phyloP scores from a whole-genome alignment of 2,797 vertebrate species.

The Crocodylus rhombifer region DNA sequence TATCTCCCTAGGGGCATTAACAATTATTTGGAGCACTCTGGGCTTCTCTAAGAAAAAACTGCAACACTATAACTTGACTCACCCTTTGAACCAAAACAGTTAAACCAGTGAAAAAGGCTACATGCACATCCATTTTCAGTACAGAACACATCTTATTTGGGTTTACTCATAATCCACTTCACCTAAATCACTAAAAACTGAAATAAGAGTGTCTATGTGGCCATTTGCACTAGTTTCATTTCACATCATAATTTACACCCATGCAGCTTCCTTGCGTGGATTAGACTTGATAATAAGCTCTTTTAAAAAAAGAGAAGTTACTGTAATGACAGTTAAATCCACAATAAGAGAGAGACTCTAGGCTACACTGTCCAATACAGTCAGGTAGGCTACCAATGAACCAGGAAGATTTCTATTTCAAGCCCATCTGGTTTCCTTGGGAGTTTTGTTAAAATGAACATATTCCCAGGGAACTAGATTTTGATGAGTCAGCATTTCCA shows the following conservation, averaged over 20 bases:
- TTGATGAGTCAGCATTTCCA: background rate
- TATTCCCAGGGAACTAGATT: background rate
- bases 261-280: background rate
- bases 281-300: background rate
- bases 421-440: background rate
- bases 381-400: background rate
- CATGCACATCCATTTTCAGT: background rate
- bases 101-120: background rate
- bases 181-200: background rate
- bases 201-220: background rate
- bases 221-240: background rate
- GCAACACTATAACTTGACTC: background rate
- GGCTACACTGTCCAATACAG: background rate
- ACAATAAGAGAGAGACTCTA: background rate
- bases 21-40: background rate
- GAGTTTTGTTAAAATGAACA: fast-evolving
- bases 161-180: background rate
- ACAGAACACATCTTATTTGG: background rate
- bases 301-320: conserved; percentile 3
- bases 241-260: background rate
- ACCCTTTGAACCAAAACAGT: background rate
- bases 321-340: background rate
- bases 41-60: background rate
- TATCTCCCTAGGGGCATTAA: background rate
- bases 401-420: background rate